These are phyloP conservation scores for Phrynosoma platyrhinos DNA, from an alignment of 2,113 vertebrate genomes.

Conservation along the genomic window DNA sequence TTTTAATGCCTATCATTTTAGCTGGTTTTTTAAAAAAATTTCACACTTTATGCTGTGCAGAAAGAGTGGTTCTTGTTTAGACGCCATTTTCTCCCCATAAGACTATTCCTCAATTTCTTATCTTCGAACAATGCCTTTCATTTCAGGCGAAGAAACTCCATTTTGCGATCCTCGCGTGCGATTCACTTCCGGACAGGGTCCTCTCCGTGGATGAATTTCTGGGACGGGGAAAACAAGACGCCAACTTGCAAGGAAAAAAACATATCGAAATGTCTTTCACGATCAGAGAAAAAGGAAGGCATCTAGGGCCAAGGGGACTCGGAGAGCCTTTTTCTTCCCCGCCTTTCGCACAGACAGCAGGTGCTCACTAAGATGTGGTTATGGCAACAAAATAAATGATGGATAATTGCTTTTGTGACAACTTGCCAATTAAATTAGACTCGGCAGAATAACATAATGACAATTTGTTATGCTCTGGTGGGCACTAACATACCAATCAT, in stretches of 20 bases:
- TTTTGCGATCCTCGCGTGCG: not conserved
- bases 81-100: not conserved
- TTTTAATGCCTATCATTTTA: no score
- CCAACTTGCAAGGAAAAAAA: slow-evolving; percentile 62
- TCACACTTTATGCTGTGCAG: no score
- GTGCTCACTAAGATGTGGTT: slow-evolving; percentile 92
- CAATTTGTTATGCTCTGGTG: slow-evolving; percentile 96
- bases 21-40: no score
- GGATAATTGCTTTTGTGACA: slow-evolving; percentile 98
- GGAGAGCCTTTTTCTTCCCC: slow-evolving; percentile 62
- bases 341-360: slow-evolving; percentile 84
- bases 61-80: no score
- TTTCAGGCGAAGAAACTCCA: slow-evolving; percentile 18
- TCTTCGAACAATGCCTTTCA: not conserved
- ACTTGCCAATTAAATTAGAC: slow-evolving; percentile 98
- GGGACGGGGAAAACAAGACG: slow-evolving; percentile 56
- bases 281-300: slow-evolving; percentile 75
- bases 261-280: slow-evolving; percentile 65
- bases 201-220: not conserved
- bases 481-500: slow-evolving; percentile 97
- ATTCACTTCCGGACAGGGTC: slow-evolving; percentile 5
- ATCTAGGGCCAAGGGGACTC: slow-evolving; percentile 75
- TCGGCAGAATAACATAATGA: slow-evolving; percentile 97
- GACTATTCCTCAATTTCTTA: not conserved
- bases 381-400: slow-evolving; percentile 96